Base-by-base conservation (phyloP, 2,888 invertebrate genomes). In the Leptogaster cylindrica region DNA sequence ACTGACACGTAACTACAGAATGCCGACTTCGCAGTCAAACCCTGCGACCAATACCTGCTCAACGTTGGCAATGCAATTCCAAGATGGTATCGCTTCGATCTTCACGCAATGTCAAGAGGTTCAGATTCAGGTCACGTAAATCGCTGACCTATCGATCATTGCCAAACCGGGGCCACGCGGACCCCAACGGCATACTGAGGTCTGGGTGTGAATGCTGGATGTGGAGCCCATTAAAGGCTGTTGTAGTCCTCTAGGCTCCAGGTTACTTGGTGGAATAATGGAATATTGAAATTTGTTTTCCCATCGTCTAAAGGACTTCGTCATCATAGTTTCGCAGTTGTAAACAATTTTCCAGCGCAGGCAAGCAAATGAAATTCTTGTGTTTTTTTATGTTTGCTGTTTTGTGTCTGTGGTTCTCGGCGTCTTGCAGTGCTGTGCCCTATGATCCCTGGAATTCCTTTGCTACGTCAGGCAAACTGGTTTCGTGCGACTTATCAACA, bases 401-500 rank as follows among this genome's bases (percentile, higher is more conserved):
- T 31, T 31, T 31, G 31, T 31, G 31, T 31, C 31, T 31, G 6
- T 31, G 31, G 31, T 31, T 31, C n/a, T 36, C 10, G 10, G 4
- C 10, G 36, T 36, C 4, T 36, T 2, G 36, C n/a, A 7, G 10
- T n/a, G 12, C 36, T 4, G n/a, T 4, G 10, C 10, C 10, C 31
- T 10, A 31, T 31, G 31, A 36, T 10, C 10, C 10, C 10, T 12
- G 36, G 10, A 36, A 36, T 36, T 36, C 36, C 10, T 36, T 36
- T 10, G n/a, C 12, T 12, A 3, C 36, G 36, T 4, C 36, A 36
- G 2, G 10, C n/a, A 36, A 36, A 36, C 36, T 36, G 36, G 36
- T 36, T 36, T 36, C 36, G 36, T 36, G 36, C 10, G 36, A 36
- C n/a, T 36, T 36, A 36, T 36, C 36, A 36, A 36, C 36, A 36